Evolutionary conservation across 2,888 invertebrate species (phyloP).

Genomic region (Macaria notata): DNA sequence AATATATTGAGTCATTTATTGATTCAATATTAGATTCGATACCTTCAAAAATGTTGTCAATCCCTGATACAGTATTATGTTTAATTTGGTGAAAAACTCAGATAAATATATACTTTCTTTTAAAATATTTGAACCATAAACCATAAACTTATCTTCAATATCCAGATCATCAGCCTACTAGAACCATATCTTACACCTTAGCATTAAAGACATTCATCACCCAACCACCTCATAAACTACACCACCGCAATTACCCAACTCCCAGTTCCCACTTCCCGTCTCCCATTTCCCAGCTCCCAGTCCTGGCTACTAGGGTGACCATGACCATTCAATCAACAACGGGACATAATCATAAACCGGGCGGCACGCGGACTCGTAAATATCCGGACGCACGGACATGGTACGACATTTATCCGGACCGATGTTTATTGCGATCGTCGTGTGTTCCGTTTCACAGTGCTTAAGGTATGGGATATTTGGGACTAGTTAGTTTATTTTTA

Average conservation of each 20-base stretch:
- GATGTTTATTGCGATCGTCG: constrained; percentile 57
- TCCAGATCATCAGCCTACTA: too few species aligned
- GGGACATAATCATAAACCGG: constrained; percentile 77
- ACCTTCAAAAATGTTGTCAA: too few species aligned
- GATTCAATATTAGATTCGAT: too few species aligned
- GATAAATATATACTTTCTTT: too few species aligned
- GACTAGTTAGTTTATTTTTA: too few species aligned
- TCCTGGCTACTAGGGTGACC: constrained; percentile 54
- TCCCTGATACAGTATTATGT: too few species aligned
- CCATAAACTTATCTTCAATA: too few species aligned
- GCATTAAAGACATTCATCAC: constrained; percentile 1
- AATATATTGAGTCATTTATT: too few species aligned
- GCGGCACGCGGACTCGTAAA: constrained; percentile 67
- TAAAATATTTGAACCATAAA: too few species aligned
- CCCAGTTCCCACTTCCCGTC: constrained; percentile 7
- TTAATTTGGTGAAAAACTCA: too few species aligned
- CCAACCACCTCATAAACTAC: constrained; percentile 17
- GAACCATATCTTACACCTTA: too few species aligned
- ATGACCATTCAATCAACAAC: constrained; percentile 77
- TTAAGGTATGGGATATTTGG: neutral
- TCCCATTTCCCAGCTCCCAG: constrained; percentile 15
- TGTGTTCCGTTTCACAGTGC: constrained; percentile 3
- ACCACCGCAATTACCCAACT: constrained; percentile 14
- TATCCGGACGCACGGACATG: constrained; percentile 52
- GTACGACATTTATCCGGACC: constrained; percentile 32